These are phyloP conservation scores for Parasteatoda lunata DNA, from an alignment of 2,888 invertebrate species.

Conservation along the genomic window DNA sequence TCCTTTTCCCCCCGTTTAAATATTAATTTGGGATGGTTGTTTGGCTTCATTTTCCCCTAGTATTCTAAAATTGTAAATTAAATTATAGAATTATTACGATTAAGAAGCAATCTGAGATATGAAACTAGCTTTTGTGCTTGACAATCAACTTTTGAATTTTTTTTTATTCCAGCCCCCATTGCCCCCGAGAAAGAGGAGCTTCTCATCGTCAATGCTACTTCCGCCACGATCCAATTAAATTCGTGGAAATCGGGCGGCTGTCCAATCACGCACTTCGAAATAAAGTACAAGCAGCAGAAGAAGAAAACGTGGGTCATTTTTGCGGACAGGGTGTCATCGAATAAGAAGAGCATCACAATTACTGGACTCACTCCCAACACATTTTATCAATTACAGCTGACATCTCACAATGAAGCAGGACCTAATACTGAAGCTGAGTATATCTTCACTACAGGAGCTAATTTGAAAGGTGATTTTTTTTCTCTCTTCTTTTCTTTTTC, in stretches of 20 bases:
- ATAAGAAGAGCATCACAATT: slow-evolving; percentile 67
- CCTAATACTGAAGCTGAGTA: slow-evolving; percentile 73
- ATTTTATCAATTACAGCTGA: slow-evolving; percentile 74
- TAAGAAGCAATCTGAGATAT: too few species aligned
- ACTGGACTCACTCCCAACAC: slow-evolving; percentile 73
- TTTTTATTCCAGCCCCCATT: slow-evolving; percentile 82
- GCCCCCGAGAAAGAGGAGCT: slow-evolving; percentile 92
- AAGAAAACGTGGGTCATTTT: slow-evolving; percentile 83
- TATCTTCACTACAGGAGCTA: slow-evolving; percentile 72
- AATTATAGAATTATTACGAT: background rate
- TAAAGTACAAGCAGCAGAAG: slow-evolving; percentile 72
- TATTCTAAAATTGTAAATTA: background rate
- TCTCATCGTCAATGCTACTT: slow-evolving; percentile 93
- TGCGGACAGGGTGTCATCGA: slow-evolving; percentile 61
- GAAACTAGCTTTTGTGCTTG: too few species aligned
- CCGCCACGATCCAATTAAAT: slow-evolving; percentile 90
- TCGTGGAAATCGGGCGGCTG: slow-evolving; percentile 84
- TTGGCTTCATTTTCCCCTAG: too few species aligned
- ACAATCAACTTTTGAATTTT: background rate
- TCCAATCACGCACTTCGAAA: slow-evolving; percentile 73
- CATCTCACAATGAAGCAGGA: slow-evolving; percentile 75
- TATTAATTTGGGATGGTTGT: too few species aligned
- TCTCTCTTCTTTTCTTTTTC: background rate
- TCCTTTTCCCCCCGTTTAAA: too few species aligned
- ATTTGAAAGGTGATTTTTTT: slow-evolving; percentile 38